Evolutionary conservation across 2,888 invertebrate genomes (phyloP).

Genomic region (Chloroclysta siterata): DNA sequence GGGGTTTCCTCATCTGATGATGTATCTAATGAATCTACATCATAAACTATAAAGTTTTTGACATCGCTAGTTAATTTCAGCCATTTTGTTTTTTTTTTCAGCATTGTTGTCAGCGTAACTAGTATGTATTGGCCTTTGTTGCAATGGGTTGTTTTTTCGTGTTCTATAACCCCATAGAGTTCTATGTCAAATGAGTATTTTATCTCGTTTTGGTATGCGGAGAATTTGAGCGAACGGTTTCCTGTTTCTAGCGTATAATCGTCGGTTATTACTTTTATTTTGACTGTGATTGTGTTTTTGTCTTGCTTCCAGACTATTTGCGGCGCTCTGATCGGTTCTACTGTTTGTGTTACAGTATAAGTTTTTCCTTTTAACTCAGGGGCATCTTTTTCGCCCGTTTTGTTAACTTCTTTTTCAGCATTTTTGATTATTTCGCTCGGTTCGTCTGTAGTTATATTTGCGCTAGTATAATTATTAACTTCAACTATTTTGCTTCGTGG

Average conservation of each 20-base stretch:
- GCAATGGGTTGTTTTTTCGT: constrained; percentile 51
- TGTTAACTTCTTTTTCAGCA: background rate
- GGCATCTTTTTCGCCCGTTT: background rate
- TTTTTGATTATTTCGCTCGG: background rate
- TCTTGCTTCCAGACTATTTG: constrained; percentile 72
- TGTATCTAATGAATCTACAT: constrained; percentile 63
- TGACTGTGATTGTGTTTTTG: constrained; percentile 55
- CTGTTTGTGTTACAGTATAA: constrained; percentile 21
- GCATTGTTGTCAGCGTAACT: constrained; percentile 60
- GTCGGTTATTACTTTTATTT: constrained; percentile 67
- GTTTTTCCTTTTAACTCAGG: constrained; percentile 14
- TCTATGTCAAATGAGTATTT: constrained; percentile 68
- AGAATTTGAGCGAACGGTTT: constrained; percentile 59
- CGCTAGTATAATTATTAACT: background rate
- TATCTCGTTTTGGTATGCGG: constrained; percentile 52
- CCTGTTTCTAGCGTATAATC: constrained; percentile 61
- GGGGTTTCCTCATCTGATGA: constrained; percentile 65
- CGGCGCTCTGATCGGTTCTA: constrained; percentile 54
- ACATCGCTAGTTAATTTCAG: constrained; percentile 57
- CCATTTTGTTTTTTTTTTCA: constrained; percentile 62
- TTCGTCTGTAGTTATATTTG: too few relatives aligned
- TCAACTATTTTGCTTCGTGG: background rate
- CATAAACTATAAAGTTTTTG: constrained; percentile 71
- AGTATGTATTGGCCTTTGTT: constrained; percentile 72
- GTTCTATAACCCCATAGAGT: constrained; percentile 67